Percentiles rank a stretch among this genome's conserved stretches.
Evolutionary conservation across 2,797 vertebrate species (phyloP).

Genomic region (Channa striata): DNA sequence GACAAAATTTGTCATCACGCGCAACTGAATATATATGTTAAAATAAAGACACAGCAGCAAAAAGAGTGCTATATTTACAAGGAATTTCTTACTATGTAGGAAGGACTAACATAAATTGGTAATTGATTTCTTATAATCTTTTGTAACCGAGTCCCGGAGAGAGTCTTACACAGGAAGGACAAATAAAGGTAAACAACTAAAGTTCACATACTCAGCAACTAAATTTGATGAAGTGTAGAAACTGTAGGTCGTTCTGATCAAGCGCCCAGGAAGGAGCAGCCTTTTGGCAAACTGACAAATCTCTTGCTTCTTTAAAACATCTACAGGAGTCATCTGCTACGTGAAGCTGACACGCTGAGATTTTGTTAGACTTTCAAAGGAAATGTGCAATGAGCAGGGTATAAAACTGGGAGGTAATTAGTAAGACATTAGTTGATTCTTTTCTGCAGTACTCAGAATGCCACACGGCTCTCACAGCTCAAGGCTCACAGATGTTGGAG

Average conservation of each 20-base stretch:
- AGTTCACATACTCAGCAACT: slow-evolving; percentile 25
- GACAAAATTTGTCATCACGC: not conserved
- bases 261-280: slow-evolving; percentile 41
- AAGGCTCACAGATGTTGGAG: slow-evolving; percentile 69
- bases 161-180: slow-evolving; percentile 41
- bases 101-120: not conserved
- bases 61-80: no score
- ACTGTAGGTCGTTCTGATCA: slow-evolving; percentile 46
- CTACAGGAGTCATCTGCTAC: slow-evolving; percentile 56
- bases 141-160: not conserved
- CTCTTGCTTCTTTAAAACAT: slow-evolving; percentile 61
- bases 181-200: slow-evolving; percentile 30
- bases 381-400: slow-evolving; percentile 49
- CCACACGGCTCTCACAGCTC: slow-evolving; percentile 59
- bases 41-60: no score
- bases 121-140: not conserved
- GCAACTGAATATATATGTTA: no score
- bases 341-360: slow-evolving; percentile 54
- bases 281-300: slow-evolving; percentile 62
- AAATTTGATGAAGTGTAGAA: slow-evolving; percentile 53
- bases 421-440: slow-evolving; percentile 43
- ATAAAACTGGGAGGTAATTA: slow-evolving; percentile 69
- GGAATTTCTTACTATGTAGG: not conserved
- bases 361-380: slow-evolving; percentile 71
- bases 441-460: slow-evolving; percentile 51